Evolutionary conservation across 1,140 invertebrate genomes (phyloP).

Genomic region (Cyrtorhinus lividipennis): DNA sequence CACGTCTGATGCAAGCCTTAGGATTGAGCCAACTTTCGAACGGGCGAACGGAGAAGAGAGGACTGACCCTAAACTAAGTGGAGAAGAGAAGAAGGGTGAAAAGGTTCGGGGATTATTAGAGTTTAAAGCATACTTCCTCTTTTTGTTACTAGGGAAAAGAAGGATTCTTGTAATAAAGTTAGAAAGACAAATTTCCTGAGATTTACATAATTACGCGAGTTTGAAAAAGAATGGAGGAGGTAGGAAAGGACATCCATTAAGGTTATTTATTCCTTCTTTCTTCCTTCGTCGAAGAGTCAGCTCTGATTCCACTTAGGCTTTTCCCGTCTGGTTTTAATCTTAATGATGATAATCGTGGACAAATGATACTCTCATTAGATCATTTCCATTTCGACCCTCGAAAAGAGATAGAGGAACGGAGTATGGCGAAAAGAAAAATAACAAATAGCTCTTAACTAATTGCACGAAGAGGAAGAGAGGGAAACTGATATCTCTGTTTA

Average conservation of each 20-base stretch:
- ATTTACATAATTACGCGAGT: conserved; percentile 1
- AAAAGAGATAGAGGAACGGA: too few relatives aligned
- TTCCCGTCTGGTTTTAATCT: background rate
- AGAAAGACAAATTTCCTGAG: conserved; percentile 2
- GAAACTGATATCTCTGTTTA: too few relatives aligned
- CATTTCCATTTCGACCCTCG: too few relatives aligned
- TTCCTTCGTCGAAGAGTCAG: background rate
- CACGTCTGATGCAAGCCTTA: too few relatives aligned
- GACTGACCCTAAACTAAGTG: too few relatives aligned
- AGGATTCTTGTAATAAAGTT: background rate
- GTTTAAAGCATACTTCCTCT: background rate
- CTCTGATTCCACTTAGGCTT: background rate
- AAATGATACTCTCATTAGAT: background rate
- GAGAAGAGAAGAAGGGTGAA: too few relatives aligned
- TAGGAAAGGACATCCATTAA: background rate
- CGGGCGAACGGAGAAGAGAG: too few relatives aligned
- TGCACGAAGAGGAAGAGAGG: too few relatives aligned
- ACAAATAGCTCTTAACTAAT: too few relatives aligned
- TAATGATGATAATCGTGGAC: conserved; percentile 2
- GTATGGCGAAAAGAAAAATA: too few relatives aligned
- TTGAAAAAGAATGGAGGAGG: background rate
- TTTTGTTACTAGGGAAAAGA: background rate
- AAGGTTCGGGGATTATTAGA: background rate
- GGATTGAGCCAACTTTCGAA: too few relatives aligned
- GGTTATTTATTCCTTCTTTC: background rate